phyloP scores from a whole-genome alignment of 1,140 invertebrate species.

The Orius laevigatus region DNA sequence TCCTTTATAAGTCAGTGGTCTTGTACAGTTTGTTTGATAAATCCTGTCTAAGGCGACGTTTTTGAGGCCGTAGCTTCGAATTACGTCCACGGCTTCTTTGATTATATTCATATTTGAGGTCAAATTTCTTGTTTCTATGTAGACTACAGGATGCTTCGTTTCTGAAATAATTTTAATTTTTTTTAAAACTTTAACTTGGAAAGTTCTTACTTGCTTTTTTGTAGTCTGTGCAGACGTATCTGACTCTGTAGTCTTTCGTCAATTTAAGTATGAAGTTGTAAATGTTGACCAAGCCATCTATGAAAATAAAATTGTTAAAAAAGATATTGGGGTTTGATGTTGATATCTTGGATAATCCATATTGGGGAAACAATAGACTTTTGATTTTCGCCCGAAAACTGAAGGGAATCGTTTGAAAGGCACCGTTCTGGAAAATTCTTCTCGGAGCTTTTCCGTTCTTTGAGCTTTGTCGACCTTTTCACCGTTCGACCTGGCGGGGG shows the following conservation, averaged over 20 bases:
- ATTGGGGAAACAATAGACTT: no score
- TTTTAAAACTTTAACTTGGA: no score
- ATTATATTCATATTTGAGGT: not conserved
- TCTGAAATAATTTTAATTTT: not conserved
- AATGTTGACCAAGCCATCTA: not conserved
- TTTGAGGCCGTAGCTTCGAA: not conserved
- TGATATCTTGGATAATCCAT: no score
- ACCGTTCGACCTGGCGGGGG: no score
- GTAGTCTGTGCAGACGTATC: conserved; percentile 11
- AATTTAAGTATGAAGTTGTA: conserved; percentile 5
- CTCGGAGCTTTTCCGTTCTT: no score
- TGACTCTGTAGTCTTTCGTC: conserved; percentile 8
- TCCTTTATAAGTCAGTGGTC: conserved; percentile 6
- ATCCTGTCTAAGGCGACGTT: conserved; percentile 4
- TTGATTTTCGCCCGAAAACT: no score
- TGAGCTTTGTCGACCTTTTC: no score
- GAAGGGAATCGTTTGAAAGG: no score
- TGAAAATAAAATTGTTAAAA: no score
- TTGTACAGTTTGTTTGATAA: conserved; percentile 9
- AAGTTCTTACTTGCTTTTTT: not conserved
- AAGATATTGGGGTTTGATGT: no score
- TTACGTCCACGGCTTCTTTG: not conserved
- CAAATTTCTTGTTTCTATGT: conserved; percentile 10
- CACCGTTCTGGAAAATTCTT: no score
- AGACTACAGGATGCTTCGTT: conserved; percentile 1